phyloP scores from a whole-genome alignment of 2,113 vertebrate genomes.

The Opisthocomus hoazin region DNA sequence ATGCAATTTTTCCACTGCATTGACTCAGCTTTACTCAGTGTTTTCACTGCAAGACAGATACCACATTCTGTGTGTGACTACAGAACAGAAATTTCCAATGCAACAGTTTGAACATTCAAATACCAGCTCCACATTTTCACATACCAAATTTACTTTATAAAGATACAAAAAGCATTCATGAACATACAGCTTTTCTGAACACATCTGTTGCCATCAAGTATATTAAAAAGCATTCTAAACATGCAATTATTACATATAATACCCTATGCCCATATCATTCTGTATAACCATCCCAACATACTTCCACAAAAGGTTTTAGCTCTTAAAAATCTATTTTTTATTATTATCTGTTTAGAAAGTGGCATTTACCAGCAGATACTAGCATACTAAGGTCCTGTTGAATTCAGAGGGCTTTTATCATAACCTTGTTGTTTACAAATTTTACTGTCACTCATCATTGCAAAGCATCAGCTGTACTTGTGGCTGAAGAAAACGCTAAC shows the following conservation, averaged over 20 bases:
- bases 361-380: not conserved
- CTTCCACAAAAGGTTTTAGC: constrained; percentile 13
- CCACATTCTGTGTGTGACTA: not conserved
- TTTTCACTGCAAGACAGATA: not conserved
- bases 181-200: not conserved
- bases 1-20: not conserved
- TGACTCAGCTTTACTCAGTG: not conserved
- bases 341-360: not conserved
- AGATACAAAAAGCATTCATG: not conserved
- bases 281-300: not conserved
- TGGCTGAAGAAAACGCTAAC: not conserved
- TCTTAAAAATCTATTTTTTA: not conserved
- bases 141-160: not conserved
- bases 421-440: not conserved
- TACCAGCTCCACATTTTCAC: not conserved
- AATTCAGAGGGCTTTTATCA: not conserved
- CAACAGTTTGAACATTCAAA: not conserved
- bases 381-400: not conserved
- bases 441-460: not conserved
- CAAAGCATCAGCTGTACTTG: not conserved
- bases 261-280: not conserved
- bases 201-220: not conserved
- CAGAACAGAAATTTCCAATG: not conserved
- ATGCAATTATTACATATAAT: not conserved
- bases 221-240: constrained; percentile 11